Percentiles rank a stretch among this genome's conserved stretches.
phyloP scores from a whole-genome alignment of 2,797 vertebrate genomes.

The Cephalopachus bancanus region DNA sequence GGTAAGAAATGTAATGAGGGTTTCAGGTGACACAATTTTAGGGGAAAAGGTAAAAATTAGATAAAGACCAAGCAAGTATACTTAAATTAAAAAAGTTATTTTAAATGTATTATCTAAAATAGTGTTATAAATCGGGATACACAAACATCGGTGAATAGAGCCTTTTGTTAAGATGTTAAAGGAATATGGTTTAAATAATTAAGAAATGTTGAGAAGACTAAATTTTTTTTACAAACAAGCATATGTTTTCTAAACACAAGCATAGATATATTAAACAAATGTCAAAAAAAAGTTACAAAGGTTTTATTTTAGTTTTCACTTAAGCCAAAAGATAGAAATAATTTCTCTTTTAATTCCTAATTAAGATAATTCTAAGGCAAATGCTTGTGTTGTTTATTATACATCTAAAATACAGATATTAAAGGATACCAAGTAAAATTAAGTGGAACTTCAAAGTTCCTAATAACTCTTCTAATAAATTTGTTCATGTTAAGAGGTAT shows the following conservation, averaged over 20 bases:
- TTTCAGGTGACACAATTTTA: slow-evolving; percentile 65
- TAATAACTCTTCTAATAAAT: slow-evolving; percentile 37
- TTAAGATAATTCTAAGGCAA: slow-evolving; percentile 61
- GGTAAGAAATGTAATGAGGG: slow-evolving; percentile 68
- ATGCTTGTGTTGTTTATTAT: background rate
- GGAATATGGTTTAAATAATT: slow-evolving; percentile 52
- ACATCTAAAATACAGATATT: slow-evolving; percentile 16
- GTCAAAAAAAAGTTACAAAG: background rate
- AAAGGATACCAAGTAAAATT: slow-evolving; percentile 46
- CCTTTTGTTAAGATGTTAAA: slow-evolving; percentile 22
- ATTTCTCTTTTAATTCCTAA: slow-evolving; percentile 56
- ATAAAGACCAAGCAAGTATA: slow-evolving; percentile 62
- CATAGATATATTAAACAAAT: slow-evolving; percentile 32
- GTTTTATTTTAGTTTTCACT: slow-evolving; percentile 60
- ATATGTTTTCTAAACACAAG: slow-evolving; percentile 48
- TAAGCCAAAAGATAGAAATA: slow-evolving; percentile 48
- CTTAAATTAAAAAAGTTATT: slow-evolving; percentile 54
- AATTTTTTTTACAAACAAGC: slow-evolving; percentile 58
- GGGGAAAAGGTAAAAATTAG: slow-evolving; percentile 58
- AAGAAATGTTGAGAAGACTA: slow-evolving; percentile 37
- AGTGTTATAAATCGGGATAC: slow-evolving; percentile 40
- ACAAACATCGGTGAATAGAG: slow-evolving; percentile 61
- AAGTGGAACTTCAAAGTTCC: slow-evolving; percentile 60
- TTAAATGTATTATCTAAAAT: slow-evolving; percentile 48
- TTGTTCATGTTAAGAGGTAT: slow-evolving; percentile 13